phyloP scores from a whole-genome alignment of 1,140 invertebrate species.

The Drosophila carrolli region DNA sequence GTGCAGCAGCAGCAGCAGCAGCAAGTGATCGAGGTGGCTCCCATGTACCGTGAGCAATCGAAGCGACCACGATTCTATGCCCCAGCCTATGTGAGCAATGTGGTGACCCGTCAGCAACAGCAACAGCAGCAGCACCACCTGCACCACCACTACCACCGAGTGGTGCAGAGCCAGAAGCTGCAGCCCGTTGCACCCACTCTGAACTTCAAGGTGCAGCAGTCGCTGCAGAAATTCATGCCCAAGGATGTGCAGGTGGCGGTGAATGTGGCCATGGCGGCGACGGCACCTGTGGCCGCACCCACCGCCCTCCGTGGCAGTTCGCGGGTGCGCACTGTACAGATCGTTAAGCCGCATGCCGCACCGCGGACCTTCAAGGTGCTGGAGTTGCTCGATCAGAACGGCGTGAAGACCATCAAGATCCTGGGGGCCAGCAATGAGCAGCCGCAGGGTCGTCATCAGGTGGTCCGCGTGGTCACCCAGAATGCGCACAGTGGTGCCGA shows the following conservation, averaged over 20 bases:
- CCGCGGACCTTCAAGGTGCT: constrained; percentile 74
- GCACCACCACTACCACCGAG: constrained; percentile 38
- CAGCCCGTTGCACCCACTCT: constrained; percentile 12
- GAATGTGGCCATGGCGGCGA: constrained; percentile 73
- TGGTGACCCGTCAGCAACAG: constrained; percentile 39
- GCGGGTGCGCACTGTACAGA: constrained; percentile 71
- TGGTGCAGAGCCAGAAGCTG: constrained; percentile 36
- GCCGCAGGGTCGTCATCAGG: constrained; percentile 66
- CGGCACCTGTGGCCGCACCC: constrained; percentile 35
- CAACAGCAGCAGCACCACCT: constrained; percentile 18
- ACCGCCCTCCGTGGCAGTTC: constrained; percentile 43
- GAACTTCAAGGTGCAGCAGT: constrained; percentile 60
- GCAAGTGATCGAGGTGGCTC: constrained; percentile 59
- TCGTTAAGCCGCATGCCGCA: constrained; percentile 59
- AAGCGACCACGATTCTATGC: constrained; percentile 71
- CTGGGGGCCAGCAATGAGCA: constrained; percentile 66
- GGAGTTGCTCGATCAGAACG: constrained; percentile 60
- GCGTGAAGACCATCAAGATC: constrained; percentile 78
- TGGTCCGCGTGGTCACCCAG: constrained; percentile 71
- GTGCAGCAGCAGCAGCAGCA: constrained; percentile 21
- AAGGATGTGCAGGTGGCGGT: constrained; percentile 74
- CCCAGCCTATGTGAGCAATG: constrained; percentile 53
- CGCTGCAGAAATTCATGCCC: constrained; percentile 76
- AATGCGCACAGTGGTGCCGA: constrained; percentile 52
- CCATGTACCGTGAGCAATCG: constrained; percentile 75